These are phyloP conservation scores for Fabriciana adippe DNA, from an alignment of 2,888 invertebrate genomes.

Conservation along the genomic window DNA sequence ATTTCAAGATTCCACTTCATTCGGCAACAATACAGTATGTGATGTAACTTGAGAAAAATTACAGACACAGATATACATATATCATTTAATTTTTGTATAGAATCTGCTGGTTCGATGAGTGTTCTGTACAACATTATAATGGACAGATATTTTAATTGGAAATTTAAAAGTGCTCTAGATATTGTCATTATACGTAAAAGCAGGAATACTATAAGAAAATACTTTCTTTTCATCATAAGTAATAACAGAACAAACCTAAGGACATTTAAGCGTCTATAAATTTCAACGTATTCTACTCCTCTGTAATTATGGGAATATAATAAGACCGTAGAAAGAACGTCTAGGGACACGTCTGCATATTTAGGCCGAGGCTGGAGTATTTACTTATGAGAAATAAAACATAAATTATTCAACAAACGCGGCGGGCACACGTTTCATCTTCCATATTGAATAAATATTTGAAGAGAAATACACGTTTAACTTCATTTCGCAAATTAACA, in stretches of 20 bases:
- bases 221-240: not conserved
- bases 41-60: too few species aligned
- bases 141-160: too few species aligned
- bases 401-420: slow-evolving; percentile 75
- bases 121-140: too few species aligned
- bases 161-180: slow-evolving; percentile 2
- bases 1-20: too few species aligned
- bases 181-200: too few species aligned
- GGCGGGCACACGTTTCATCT: slow-evolving; percentile 64
- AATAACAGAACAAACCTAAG: not conserved
- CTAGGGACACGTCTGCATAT: slow-evolving; percentile 26
- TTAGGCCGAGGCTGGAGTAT: slow-evolving; percentile 45
- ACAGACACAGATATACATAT: too few species aligned
- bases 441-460: slow-evolving; percentile 68
- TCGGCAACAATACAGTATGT: too few species aligned
- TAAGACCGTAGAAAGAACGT: slow-evolving; percentile 15
- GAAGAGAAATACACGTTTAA: slow-evolving; percentile 57
- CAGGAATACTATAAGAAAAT: not conserved
- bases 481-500: slow-evolving; percentile 63
- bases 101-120: too few species aligned
- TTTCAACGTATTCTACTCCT: slow-evolving; percentile 2
- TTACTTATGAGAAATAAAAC: slow-evolving; percentile 61
- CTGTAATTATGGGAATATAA: slow-evolving; percentile 7
- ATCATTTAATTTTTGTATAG: too few species aligned
- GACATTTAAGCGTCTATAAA: not conserved